phyloP scores from a whole-genome alignment of 2,797 vertebrate genomes.

The Masticophis lateralis region DNA sequence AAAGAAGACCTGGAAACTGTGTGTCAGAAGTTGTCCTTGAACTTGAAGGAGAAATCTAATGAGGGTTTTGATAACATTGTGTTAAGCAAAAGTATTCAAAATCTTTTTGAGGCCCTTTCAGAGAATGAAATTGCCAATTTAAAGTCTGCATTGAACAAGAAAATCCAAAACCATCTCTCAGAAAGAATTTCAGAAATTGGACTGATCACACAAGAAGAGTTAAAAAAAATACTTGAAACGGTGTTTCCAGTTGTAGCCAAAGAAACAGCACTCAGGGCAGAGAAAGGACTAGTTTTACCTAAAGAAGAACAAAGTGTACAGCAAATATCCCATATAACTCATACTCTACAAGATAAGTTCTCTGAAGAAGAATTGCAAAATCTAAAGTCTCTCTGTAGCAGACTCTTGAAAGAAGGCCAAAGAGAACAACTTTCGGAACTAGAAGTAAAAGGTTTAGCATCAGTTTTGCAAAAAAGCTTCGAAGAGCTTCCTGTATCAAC shows the following conservation, averaged over 20 bases:
- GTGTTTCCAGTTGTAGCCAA: slow-evolving; percentile 26
- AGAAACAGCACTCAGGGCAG: slow-evolving; percentile 10
- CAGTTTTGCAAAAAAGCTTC: slow-evolving; percentile 48
- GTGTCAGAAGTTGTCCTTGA: slow-evolving; percentile 45
- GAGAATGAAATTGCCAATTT: slow-evolving; percentile 57
- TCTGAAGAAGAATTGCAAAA: slow-evolving; percentile 47
- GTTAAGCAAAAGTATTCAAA: slow-evolving; percentile 50
- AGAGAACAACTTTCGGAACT: slow-evolving; percentile 30
- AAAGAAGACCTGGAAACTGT: slow-evolving; percentile 52
- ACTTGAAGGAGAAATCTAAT: slow-evolving; percentile 33
- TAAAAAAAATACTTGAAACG: slow-evolving; percentile 10
- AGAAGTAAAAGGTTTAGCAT: slow-evolving; percentile 38
- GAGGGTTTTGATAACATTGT: slow-evolving; percentile 40
- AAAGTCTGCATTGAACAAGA: slow-evolving; percentile 55
- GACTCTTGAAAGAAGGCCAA: slow-evolving; percentile 24
- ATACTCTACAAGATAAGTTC: slow-evolving; percentile 30
- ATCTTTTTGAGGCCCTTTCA: slow-evolving; percentile 40
- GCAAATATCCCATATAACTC: slow-evolving; percentile 31
- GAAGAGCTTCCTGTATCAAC: slow-evolving; percentile 28
- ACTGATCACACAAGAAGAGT: slow-evolving; percentile 49
- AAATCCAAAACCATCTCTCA: slow-evolving; percentile 54
- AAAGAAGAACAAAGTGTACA: slow-evolving; percentile 22
- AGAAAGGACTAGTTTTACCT: slow-evolving; percentile 28
- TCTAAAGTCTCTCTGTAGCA: slow-evolving; percentile 39
- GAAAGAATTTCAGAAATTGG: slow-evolving; percentile 45